Evolutionary conservation across 2,888 invertebrate species (phyloP), one percentile per base, ranked within the genome.

Genomic region (Eupithecia insigniata): DNA sequence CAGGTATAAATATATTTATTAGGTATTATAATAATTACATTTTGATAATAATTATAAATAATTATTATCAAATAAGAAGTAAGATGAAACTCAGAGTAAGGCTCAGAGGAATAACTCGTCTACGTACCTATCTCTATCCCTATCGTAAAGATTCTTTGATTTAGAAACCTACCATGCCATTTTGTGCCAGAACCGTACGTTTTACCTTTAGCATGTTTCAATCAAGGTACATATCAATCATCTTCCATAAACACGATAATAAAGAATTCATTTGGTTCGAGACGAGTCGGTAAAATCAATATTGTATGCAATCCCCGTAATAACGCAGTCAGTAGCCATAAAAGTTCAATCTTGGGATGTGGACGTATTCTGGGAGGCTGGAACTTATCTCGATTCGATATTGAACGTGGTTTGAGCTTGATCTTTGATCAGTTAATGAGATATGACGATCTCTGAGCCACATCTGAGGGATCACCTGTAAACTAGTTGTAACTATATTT

Each of bases 291-390:
- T 84, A 85, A 89, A 90, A 91, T 91, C 91, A 90, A 91, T 91
- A 91, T 88, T 84, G 85, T 85, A 82, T 84, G 87, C 89, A 90
- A 89, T 88, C 83, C 82, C 72, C 79, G 80, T 86, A 88, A 89
- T 90, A 82, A 88, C 80, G 83, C 81, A 72, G 75, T 72, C 76
- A 79, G 75, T 78, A 82, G 73, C 79, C 82, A 85, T 89, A 89
- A 89, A 88, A 85, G 83, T 87, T 84, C 85, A 85, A 88, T 89
- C 81, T 85, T 74, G 67, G 74, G 78, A 70, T 68, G 60, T 55
- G 72, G 77, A 26, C 79, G 18, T 90, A 91, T 89, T 90, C 86
- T 86, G 84, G 67, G 55, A 8, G 60, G 34, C 30, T 39, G 61
- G 14, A 14, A 7, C 16, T 55, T 1, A 58, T 70, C 32, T 67